These are phyloP conservation scores for Natator depressus DNA, from an alignment of 2,113 vertebrate genomes.

Conservation along the genomic window DNA sequence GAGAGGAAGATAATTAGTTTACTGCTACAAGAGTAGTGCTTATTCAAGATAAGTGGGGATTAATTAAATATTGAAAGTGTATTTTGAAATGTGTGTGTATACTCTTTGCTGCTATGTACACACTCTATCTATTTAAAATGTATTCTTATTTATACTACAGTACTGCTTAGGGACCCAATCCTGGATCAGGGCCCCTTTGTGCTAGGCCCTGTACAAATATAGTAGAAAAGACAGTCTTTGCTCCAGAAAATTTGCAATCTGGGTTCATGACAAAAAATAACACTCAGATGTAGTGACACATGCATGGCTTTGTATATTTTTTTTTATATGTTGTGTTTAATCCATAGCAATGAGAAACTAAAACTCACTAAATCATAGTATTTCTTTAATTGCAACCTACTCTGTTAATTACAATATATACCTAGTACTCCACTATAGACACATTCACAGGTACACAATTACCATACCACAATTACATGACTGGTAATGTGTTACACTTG, in stretches of 20 bases:
- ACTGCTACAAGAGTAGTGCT: background rate
- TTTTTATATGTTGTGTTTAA: background rate
- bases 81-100: background rate
- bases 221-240: background rate
- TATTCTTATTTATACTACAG: background rate
- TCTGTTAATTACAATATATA: background rate
- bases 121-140: background rate
- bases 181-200: background rate
- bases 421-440: background rate
- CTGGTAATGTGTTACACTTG: accelerated
- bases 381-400: background rate
- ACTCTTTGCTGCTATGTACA: background rate
- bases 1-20: accelerated
- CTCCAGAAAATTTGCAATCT: background rate
- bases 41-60: background rate
- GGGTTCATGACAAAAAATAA: background rate
- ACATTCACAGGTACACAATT: background rate
- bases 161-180: background rate
- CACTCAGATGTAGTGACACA: background rate
- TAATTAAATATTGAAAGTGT: background rate
- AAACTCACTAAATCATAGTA: background rate
- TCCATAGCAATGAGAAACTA: background rate
- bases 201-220: background rate
- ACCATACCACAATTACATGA: background rate
- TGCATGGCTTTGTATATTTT: background rate